A percentile compares a stretch with the other conserved stretches of the same genome.
These are phyloP conservation scores for Lampropteryx suffumata DNA, from an alignment of 2,888 invertebrate species.

Conservation along the genomic window DNA sequence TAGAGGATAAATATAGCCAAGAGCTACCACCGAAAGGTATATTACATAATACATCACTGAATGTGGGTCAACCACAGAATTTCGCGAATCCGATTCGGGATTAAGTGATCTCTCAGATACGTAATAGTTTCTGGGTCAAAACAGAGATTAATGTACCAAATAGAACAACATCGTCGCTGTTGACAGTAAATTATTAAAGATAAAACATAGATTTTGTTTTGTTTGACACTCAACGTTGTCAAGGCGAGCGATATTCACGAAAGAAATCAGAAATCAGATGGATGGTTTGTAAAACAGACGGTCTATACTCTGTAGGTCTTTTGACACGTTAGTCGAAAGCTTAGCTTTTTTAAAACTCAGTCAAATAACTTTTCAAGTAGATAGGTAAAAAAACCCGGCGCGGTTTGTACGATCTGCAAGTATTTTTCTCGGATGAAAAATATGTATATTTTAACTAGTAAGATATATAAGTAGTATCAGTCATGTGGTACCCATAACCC, in stretches of 20 bases:
- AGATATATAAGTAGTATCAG: too few relatives aligned
- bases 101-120: slow-evolving; percentile 42
- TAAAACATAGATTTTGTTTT: slow-evolving; percentile 5
- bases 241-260: slow-evolving; percentile 9
- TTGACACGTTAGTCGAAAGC: too few relatives aligned
- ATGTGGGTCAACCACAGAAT: slow-evolving; percentile 40
- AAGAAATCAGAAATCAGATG: too few relatives aligned
- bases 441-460: too few relatives aligned
- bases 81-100: slow-evolving; percentile 40
- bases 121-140: slow-evolving; percentile 43
- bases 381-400: too few relatives aligned
- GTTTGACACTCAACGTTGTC: background rate
- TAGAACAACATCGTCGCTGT: slow-evolving; percentile 11
- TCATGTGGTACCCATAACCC: too few relatives aligned
- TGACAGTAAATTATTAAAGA: slow-evolving; percentile 16
- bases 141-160: slow-evolving; percentile 40
- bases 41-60: slow-evolving; percentile 33
- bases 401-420: too few relatives aligned
- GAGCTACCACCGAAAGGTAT: slow-evolving; percentile 22
- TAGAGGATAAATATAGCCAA: slow-evolving; percentile 21
- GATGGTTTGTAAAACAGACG: background rate
- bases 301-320: too few relatives aligned
- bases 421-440: too few relatives aligned
- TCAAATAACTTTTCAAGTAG: too few relatives aligned
- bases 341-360: too few relatives aligned